Evolutionary conservation across 2,797 vertebrate species (phyloP).

Genomic region (Schizopygopsis pylzovi): DNA sequence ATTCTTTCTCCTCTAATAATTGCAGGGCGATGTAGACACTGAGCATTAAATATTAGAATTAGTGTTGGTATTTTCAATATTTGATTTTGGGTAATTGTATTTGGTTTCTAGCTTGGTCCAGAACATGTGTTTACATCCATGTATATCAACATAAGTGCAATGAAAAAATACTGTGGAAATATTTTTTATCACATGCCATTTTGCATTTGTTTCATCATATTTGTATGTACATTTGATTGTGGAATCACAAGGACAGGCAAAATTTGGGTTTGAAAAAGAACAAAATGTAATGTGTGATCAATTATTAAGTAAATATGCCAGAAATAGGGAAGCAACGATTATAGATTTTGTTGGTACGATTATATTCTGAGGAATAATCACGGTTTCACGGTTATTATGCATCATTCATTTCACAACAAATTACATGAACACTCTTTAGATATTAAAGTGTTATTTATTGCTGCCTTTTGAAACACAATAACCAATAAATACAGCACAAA

Average conservation of each 20-base stretch:
- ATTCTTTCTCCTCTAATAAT: not conserved
- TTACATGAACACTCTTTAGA: no score
- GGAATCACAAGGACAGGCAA: not conserved
- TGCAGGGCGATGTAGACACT: not conserved
- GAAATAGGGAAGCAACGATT: not conserved
- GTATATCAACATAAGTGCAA: not conserved
- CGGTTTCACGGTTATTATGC: no score
- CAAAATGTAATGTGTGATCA: not conserved
- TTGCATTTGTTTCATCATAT: not conserved
- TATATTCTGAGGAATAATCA: no score
- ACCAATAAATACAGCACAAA: no score
- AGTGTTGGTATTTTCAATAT: not conserved
- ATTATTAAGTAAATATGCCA: not conserved
- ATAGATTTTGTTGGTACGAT: no score
- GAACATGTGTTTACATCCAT: not conserved
- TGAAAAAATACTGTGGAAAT: not conserved
- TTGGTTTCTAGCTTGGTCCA: not conserved
- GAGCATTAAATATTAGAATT: not conserved
- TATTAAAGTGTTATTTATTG: no score
- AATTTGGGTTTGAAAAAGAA: not conserved
- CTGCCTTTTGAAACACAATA: no score
- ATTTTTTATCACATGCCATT: not conserved
- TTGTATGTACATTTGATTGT: slow-evolving; percentile 4
- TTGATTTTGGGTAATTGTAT: not conserved
- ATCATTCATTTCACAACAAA: no score